phyloP scores from a whole-genome alignment of 2,888 invertebrate species.

The Zaprionus obscuricornis region DNA sequence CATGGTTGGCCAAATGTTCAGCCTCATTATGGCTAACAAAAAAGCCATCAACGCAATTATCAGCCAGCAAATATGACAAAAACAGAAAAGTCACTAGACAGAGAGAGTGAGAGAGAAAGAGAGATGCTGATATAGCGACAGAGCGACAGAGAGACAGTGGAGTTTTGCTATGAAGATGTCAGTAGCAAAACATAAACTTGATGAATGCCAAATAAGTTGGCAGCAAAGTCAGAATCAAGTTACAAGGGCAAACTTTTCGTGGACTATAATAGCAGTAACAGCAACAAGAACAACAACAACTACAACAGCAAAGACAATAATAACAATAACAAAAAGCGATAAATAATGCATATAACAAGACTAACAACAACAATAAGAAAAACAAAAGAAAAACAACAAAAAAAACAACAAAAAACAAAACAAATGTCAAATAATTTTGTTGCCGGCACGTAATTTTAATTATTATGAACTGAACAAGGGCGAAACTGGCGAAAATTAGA shows the following conservation, averaged over 20 bases:
- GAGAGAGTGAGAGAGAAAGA: not conserved
- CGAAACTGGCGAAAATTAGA: slow-evolving; percentile 66
- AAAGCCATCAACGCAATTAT: slow-evolving; percentile 49
- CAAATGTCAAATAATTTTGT: slow-evolving; percentile 35
- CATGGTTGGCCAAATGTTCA: slow-evolving; percentile 53
- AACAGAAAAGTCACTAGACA: slow-evolving; percentile 23
- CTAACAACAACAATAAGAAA: slow-evolving; percentile 25
- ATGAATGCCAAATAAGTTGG: slow-evolving; percentile 72
- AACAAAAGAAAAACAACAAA: not conserved
- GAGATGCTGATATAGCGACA: not conserved
- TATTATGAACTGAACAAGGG: slow-evolving; percentile 62
- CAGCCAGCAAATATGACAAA: slow-evolving; percentile 49
- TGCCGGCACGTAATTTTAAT: slow-evolving; percentile 65
- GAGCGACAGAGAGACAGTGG: not conserved
- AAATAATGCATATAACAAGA: slow-evolving; percentile 64
- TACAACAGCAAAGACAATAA: slow-evolving; percentile 39
- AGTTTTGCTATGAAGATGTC: slow-evolving; percentile 36
- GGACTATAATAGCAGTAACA: slow-evolving; percentile 34
- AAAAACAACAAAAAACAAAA: slow-evolving; percentile 6
- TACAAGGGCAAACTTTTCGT: slow-evolving; percentile 63
- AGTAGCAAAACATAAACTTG: slow-evolving; percentile 49
- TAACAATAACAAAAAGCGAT: slow-evolving; percentile 50
- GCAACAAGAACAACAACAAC: slow-evolving; percentile 24
- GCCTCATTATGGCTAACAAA: slow-evolving; percentile 47
- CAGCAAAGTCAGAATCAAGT: slow-evolving; percentile 54